phyloP scores from a whole-genome alignment of 2,797 vertebrate species.

The Enteromius afrohamiltoni region DNA sequence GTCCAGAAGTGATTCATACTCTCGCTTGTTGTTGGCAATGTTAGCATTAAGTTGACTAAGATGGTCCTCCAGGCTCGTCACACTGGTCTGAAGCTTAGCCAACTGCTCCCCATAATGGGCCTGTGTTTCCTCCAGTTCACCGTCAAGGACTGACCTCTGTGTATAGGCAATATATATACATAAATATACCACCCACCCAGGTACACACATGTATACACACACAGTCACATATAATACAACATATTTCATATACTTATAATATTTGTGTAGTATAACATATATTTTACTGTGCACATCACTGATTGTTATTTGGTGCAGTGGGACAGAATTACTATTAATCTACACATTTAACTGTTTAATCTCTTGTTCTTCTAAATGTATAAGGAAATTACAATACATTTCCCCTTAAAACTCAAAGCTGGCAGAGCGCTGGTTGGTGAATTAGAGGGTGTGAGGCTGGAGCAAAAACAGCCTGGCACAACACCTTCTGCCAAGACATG shows the following conservation, averaged over 20 bases:
- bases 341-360: neutral
- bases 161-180: neutral
- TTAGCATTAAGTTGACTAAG: constrained; percentile 75
- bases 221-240: neutral
- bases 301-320: neutral
- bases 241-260: neutral
- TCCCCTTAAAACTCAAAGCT: constrained; percentile 28
- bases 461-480: constrained; percentile 26
- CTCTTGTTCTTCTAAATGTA: neutral
- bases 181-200: neutral
- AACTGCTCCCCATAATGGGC: constrained; percentile 61
- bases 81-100: constrained; percentile 74
- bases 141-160: constrained; percentile 71
- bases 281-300: neutral
- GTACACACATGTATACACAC: neutral
- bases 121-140: constrained; percentile 67
- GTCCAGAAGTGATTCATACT: constrained; percentile 84
- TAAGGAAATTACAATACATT: constrained; percentile 37
- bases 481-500: constrained; percentile 14
- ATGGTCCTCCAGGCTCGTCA: constrained; percentile 78
- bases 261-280: neutral
- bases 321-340: neutral
- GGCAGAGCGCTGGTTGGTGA: constrained; percentile 36
- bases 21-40: constrained; percentile 80
- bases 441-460: constrained; percentile 1